Base-by-base conservation (phyloP, 1,140 invertebrate genomes). In the Nephila pilipes region DNA sequence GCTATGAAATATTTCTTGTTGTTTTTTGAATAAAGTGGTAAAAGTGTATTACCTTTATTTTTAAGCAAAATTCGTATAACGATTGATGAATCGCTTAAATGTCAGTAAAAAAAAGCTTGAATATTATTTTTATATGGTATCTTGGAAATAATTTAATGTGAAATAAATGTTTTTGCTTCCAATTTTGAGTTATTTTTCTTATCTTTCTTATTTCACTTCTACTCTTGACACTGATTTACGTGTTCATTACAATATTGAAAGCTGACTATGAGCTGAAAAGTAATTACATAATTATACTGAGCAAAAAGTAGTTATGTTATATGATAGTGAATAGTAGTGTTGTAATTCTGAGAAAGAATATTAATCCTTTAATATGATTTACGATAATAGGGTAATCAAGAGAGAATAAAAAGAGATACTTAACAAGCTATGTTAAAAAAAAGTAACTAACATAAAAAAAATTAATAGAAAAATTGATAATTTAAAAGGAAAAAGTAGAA, bases 111-210 rank as follows among this genome's bases (percentile, higher is more conserved):
- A 46, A 22, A 60, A 46, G 4, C 6, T 46, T 10, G 4, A 46
- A 46, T 46, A 46, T 46, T 22, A 18, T 22, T 22, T 32, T 36
- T 14, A 75, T 75, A 16, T 75, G 69, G 69, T 75, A 36, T 32
- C 18, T 32, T 75, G 69, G 69, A 75, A 75, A 20, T 75, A 75
- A 75, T 36, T 75, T 32, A 75, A 75, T 16, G 18, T 18, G 69
- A 75, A 75, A 75, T 36, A 75, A 75, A 75, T 75, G 69, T 75
- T 75, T 46, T 75, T 75, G 69, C 36, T 75, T 75, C 69, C 16
- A 75, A 14, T 32, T 32, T 75, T 65, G 14, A 36, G 29, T 6
- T 18, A 32, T 36, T 18, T 20, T 75, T 69, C 10, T 69, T 63
- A 6, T 20, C 18, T 6, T 60, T 60, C 18, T 69, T 69, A 29